Percentiles rank a stretch among this genome's conserved stretches.
These are phyloP conservation scores for Eclectus roratus DNA, from an alignment of 2,113 vertebrate genomes.

Conservation along the genomic window DNA sequence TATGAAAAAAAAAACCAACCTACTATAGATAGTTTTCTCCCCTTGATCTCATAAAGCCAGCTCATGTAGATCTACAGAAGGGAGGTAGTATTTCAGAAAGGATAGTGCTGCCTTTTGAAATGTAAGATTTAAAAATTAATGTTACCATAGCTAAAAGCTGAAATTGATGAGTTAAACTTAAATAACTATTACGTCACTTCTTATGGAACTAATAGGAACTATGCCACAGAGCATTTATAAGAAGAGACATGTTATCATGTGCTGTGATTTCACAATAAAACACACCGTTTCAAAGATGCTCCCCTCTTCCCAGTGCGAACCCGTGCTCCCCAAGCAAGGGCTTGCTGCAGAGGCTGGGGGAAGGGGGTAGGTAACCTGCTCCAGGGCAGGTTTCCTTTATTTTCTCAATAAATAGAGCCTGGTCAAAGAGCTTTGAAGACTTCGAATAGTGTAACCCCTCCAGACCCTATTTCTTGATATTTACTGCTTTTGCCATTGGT, in stretches of 20 bases:
- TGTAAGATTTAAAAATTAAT: background rate
- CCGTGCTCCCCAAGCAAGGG: background rate
- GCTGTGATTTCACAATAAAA: background rate
- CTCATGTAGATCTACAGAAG: background rate
- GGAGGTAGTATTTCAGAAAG: background rate
- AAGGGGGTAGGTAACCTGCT: background rate
- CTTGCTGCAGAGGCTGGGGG: background rate
- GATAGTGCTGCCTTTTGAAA: background rate
- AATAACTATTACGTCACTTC: background rate
- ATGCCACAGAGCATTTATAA: background rate
- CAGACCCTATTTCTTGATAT: background rate
- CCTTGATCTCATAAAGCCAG: background rate
- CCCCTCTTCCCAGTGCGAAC: background rate
- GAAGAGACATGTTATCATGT: background rate
- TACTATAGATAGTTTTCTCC: background rate
- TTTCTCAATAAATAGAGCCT: background rate
- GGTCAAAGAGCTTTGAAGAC: background rate
- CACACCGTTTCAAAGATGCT: accelerated
- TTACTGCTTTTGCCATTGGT: background rate
- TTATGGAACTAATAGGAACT: background rate
- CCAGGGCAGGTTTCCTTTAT: background rate
- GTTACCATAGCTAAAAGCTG: background rate
- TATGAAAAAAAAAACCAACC: background rate
- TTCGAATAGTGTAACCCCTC: background rate
- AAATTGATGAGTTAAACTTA: background rate